phyloP scores from a whole-genome alignment of 1,140 invertebrate species.

The Cotesia glomerata region DNA sequence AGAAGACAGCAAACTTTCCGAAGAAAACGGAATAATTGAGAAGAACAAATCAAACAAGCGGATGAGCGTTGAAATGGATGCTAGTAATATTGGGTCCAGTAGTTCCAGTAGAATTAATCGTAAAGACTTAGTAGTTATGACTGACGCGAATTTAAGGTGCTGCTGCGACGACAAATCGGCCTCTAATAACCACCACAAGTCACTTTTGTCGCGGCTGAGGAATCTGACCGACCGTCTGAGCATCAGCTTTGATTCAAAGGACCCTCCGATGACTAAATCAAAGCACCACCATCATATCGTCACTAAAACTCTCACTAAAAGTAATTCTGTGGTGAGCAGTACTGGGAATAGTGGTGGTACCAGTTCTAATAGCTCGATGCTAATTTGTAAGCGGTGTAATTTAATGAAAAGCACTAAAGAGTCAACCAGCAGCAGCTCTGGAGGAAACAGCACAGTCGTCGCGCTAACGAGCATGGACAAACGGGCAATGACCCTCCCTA shows the following conservation, averaged over 20 bases:
- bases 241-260: conserved; percentile 58
- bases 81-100: not conserved
- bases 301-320: conserved; percentile 48
- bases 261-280: conserved; percentile 42
- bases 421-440: conserved; percentile 27
- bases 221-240: conserved; percentile 56
- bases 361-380: conserved; percentile 26
- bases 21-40: conserved; percentile 42
- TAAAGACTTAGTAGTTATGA: conserved; percentile 16
- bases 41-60: conserved; percentile 37
- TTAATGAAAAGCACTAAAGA: conserved; percentile 42
- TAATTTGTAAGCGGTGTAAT: conserved; percentile 53
- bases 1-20: conserved; percentile 29
- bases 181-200: conserved; percentile 54
- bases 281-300: conserved; percentile 37
- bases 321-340: conserved; percentile 45
- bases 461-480: conserved; percentile 45
- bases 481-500: conserved; percentile 56
- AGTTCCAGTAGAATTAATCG: conserved; percentile 4
- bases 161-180: conserved; percentile 50
- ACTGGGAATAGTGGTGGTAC: conserved; percentile 33
- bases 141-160: conserved; percentile 36
- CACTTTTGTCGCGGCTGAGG: conserved; percentile 51
- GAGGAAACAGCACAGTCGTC: conserved; percentile 6
- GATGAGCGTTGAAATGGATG: conserved; percentile 16